These are phyloP conservation scores for Hydropotes inermis DNA, from an alignment of 2,113 vertebrate genomes.

Conservation along the genomic window DNA sequence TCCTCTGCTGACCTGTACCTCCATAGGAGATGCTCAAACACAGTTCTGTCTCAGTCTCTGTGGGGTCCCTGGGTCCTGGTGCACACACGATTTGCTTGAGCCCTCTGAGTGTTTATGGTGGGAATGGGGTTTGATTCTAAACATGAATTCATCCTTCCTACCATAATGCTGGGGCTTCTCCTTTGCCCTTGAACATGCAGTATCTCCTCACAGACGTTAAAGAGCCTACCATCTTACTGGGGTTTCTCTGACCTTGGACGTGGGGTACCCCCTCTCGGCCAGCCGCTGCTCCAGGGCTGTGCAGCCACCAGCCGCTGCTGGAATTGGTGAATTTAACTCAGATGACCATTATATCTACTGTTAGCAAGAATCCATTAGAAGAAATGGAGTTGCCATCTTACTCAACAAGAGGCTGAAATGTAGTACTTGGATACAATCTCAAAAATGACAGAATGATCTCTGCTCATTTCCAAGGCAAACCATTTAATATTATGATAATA, in stretches of 20 bases:
- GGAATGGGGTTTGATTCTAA: not conserved
- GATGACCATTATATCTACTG: not conserved
- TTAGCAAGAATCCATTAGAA: not conserved
- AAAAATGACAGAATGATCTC: not conserved
- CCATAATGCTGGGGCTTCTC: not conserved
- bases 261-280: fast-evolving
- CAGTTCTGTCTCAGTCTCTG: not conserved
- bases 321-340: not conserved
- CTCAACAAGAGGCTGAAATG: not conserved
- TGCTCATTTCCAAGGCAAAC: not conserved
- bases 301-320: not conserved
- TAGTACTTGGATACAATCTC: not conserved
- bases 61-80: not conserved
- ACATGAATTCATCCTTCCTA: not conserved
- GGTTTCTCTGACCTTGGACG: not conserved
- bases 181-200: not conserved
- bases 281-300: fast-evolving
- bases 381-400: not conserved
- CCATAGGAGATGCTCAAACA: not conserved
- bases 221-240: not conserved
- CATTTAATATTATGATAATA: not conserved
- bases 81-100: not conserved
- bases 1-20: not conserved
- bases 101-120: not conserved
- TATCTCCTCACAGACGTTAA: not conserved